A percentile compares a stretch with the other conserved stretches of the same genome.
These are phyloP conservation scores for Taeniopygia guttata DNA, from an alignment of 2,797 vertebrate species.

Conservation along the genomic window DNA sequence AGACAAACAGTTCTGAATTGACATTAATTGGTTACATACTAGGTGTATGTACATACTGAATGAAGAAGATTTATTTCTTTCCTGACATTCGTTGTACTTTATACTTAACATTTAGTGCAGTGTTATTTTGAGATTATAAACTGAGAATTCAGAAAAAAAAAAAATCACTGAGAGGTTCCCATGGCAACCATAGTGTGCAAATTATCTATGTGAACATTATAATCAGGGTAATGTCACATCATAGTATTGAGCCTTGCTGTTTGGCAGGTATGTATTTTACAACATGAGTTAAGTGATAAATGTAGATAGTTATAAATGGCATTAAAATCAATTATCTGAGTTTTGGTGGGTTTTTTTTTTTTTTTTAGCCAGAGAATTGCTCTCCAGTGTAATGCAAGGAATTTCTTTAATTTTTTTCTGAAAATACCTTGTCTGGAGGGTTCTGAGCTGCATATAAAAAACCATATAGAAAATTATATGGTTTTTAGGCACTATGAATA, in stretches of 20 bases:
- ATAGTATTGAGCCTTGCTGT: not conserved
- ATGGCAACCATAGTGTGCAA: constrained; percentile 24
- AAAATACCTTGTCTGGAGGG: not conserved
- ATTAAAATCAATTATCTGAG: not conserved
- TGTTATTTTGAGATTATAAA: constrained; percentile 31
- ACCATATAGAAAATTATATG: not conserved
- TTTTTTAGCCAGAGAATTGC: not conserved
- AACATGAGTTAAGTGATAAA: not conserved
- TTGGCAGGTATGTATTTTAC: not conserved
- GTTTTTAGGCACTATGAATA: not conserved
- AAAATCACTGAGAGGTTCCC: constrained; percentile 19
- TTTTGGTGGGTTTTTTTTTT: no score
- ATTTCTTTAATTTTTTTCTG: not conserved
- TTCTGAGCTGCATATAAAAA: not conserved
- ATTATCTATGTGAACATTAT: not conserved
- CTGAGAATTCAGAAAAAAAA: not conserved
- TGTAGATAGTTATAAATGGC: not conserved
- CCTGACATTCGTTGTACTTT: not conserved
- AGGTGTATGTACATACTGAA: not conserved
- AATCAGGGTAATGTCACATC: not conserved
- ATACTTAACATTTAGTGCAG: not conserved
- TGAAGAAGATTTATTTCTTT: not conserved
- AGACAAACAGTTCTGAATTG: not conserved
- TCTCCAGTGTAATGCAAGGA: not conserved
- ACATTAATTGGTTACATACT: not conserved